Evolutionary conservation across 2,797 vertebrate species (phyloP).

Genomic region (Aselliscus stoliczkanus): DNA sequence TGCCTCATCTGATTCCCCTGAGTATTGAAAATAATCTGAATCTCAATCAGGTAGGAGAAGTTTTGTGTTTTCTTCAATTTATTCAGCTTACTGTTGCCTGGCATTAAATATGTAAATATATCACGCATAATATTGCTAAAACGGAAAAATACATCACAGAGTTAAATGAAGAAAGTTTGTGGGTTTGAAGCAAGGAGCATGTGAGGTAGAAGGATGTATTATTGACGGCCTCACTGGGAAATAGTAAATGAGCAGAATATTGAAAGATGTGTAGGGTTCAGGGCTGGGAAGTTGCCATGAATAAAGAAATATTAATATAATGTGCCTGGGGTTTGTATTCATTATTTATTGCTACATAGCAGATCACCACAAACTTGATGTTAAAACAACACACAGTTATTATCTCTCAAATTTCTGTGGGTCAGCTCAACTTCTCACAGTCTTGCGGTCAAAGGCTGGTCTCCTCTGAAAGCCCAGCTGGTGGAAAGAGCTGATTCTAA

Average conservation of each 20-base stretch:
- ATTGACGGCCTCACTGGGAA: background rate
- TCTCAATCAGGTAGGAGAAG: slow-evolving; percentile 92
- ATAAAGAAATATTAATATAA: background rate
- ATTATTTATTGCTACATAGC: background rate
- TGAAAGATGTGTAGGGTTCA: background rate
- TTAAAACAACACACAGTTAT: background rate
- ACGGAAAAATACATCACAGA: background rate
- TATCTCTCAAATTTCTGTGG: background rate
- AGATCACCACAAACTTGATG: background rate
- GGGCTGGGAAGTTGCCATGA: background rate
- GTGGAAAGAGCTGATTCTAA: background rate
- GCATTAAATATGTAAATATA: background rate
- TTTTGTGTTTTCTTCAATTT: slow-evolving; percentile 45
- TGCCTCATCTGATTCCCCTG: slow-evolving; percentile 96
- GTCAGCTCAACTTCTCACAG: background rate
- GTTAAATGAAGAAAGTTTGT: background rate
- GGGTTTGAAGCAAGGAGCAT: background rate
- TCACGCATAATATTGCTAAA: background rate
- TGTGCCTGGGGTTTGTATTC: background rate
- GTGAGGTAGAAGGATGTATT: background rate
- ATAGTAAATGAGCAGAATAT: background rate
- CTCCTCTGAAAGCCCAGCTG: background rate
- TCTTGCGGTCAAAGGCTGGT: background rate
- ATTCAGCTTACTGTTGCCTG: background rate
- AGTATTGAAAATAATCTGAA: slow-evolving; percentile 99